Evolutionary conservation across 1,140 invertebrate species (phyloP).

Genomic region (Thaumatotibia leucotreta): DNA sequence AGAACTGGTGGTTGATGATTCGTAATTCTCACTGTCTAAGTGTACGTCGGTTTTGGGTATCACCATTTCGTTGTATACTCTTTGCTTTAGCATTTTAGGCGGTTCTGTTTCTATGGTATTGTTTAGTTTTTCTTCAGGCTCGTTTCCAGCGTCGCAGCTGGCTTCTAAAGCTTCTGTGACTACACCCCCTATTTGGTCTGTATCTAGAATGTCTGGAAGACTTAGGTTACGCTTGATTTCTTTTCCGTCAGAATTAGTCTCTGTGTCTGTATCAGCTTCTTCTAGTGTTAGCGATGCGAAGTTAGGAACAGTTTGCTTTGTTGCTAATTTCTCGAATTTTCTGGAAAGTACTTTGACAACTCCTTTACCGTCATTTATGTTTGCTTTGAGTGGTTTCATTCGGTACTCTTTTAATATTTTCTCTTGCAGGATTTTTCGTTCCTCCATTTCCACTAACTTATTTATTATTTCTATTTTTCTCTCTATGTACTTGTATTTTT

Average conservation of each 20-base stretch:
- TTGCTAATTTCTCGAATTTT: constrained; percentile 79
- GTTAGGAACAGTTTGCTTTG: constrained; percentile 60
- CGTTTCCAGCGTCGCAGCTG: constrained; percentile 59
- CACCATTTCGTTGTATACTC: constrained; percentile 73
- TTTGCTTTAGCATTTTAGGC: constrained; percentile 54
- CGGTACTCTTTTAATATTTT: constrained; percentile 78
- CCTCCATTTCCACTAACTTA: constrained; percentile 81
- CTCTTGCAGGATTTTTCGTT: constrained; percentile 79
- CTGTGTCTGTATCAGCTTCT: constrained; percentile 69
- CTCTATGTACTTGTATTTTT: constrained; percentile 80
- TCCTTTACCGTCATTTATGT: constrained; percentile 79
- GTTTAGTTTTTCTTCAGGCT: constrained; percentile 45
- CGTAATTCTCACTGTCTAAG: constrained; percentile 77
- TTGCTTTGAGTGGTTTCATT: constrained; percentile 77
- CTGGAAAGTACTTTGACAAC: constrained; percentile 79
- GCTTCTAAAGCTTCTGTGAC: constrained; percentile 61
- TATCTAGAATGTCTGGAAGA: constrained; percentile 80
- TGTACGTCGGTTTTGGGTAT: constrained; percentile 76
- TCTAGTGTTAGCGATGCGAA: constrained; percentile 64
- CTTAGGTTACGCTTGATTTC: constrained; percentile 81
- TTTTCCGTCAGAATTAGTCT: constrained; percentile 70
- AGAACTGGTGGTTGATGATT: constrained; percentile 81
- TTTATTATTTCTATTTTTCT: constrained; percentile 82
- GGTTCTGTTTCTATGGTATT: constrained; percentile 54
- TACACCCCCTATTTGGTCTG: constrained; percentile 59